A percentile compares a stretch with the other conserved stretches of the same genome.
These are phyloP conservation scores for Ctenopoma kingsleyae DNA, from an alignment of 2,797 vertebrate species.

Conservation along the genomic window DNA sequence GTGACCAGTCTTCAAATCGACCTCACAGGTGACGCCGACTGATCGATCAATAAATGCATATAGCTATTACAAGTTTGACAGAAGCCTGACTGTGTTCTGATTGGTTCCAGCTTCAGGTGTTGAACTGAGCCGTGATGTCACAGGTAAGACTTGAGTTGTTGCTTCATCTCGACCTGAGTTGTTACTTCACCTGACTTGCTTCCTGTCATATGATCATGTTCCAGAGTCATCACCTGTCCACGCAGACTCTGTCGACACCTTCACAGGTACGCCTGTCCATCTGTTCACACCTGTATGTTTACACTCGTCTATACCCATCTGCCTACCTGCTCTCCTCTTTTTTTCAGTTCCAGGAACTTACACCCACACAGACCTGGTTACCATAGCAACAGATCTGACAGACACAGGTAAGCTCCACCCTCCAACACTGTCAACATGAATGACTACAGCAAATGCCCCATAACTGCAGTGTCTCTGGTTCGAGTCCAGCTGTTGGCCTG, in stretches of 20 bases:
- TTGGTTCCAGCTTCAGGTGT: conserved; percentile 56
- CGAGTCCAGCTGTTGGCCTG: no score
- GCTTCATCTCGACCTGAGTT: not conserved
- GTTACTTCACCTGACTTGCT: no score
- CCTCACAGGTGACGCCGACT: conserved; percentile 65
- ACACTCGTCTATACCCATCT: not conserved
- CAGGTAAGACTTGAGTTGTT: conserved; percentile 60
- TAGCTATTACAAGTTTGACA: not conserved
- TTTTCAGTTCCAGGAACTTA: conserved; percentile 62
- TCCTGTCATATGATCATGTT: conserved; percentile 29
- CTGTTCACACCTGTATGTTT: no score
- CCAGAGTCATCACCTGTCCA: conserved; percentile 44
- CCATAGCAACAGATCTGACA: conserved; percentile 58
- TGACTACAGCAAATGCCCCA: not conserved
- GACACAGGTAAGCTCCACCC: conserved; percentile 40
- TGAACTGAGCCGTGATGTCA: conserved; percentile 60
- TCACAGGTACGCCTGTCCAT: conserved; percentile 40
- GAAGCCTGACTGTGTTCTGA: conserved; percentile 36
- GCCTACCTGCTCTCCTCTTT: not conserved
- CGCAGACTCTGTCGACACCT: conserved; percentile 29
- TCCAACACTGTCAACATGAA: not conserved
- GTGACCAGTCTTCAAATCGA: conserved; percentile 60
- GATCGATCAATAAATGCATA: not conserved
- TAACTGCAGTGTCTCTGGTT: no score
- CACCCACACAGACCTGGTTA: conserved; percentile 73